Evolutionary conservation across 1,140 invertebrate genomes (phyloP), one percentile per base, ranked within the genome.

Genomic region (Hypothenemus hampei): DNA sequence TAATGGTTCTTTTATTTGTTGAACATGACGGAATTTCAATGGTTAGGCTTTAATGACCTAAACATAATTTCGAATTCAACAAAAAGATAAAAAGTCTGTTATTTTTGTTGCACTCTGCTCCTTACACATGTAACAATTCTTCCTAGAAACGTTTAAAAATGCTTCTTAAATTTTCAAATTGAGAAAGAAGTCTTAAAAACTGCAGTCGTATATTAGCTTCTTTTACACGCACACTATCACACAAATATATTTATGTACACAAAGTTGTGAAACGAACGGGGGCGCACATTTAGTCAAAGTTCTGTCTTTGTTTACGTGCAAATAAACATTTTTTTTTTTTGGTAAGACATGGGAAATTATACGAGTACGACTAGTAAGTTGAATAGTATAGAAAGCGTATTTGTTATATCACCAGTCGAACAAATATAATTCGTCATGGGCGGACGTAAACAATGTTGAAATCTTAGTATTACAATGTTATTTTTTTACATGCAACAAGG

Each of bases 161-260:
- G n/a, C n/a, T n/a, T n/a, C n/a, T n/a, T n/a, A 29, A 29, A 29
- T 29, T 29, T 6, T 29, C 40, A 19, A 16, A 43, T 19, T 43
- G 10, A 11, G 40, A 10, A 7, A 8, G 18, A 10, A 16, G 10
- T 20, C 10, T 8, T 43, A 16, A 43, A 37, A 37, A 37, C 7
- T 37, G 10, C 11, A 7, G 5, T 1, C 18, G 22, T 16, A 20
- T 11, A 1, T 26, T n/a, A 11, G 16, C n/a, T 23, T 37, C 10
- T 39, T 46, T 53, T 54, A 52, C 48, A 48, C 50, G 37, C 45
- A 48, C 49, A 57, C 36, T 58, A 48, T 58, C 50, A 54, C 50
- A 49, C 51, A 59, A n/a, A n/a, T n/a, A n/a, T n/a, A n/a, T n/a
- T 43, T 66, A 66, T 66, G 39, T 66, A 66, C 65, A 66, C 56